Base-by-base conservation (phyloP, 2,113 vertebrate genomes). In the Crotalus horridus region DNA sequence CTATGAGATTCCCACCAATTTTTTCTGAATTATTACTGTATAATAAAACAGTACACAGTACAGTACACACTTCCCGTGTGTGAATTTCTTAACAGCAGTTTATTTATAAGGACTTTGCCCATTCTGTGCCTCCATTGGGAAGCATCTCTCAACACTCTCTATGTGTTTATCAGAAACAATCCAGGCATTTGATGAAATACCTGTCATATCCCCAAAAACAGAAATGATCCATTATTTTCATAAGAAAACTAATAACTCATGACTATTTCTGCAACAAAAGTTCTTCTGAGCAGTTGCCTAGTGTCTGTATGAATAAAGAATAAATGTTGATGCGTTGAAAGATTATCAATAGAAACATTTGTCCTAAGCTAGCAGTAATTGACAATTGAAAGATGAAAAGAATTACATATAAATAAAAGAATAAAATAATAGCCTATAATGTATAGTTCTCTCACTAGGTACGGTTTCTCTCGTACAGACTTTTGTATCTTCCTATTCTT, bases 341-440 rank as follows among this genome's bases (percentile, higher is more conserved):
- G 29, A 69, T 85, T 95, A 95, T 93, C 88, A 94, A 48, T 39
- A 91, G 58, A 85, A 33, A 94, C 24, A 26, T 12, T 85, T 81
- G 91, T 94, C 88, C 90, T 94, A 93, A 90, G 15, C 69, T 94
- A 90, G 86, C 94, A 90, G 86, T 81, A 92, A n/a, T 6, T 93
- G 20, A 29, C 61, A 87, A 91, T 91, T 90, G 33, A 26, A 13
- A 17, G 56, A 48, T 9, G 64, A 33, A 39, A 26, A 90, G 3
- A 46, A 91, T 9, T 1, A 53, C 88, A 64, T 64, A 59, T 0
- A 51, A 51, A 0, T 88, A 15, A 53, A 87, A 2, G 0, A n/a
- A 24, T 86, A 87, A 43, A 53, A 90, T 69, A 95, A 93, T 55
- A 87, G 43, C 20, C 51, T 53, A 90, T 59, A 74, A 69, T 0